Percentiles rank a stretch among this genome's conserved stretches.
phyloP scores from a whole-genome alignment of 1,140 invertebrate species.

The Pogonomyrmex barbatus region DNA sequence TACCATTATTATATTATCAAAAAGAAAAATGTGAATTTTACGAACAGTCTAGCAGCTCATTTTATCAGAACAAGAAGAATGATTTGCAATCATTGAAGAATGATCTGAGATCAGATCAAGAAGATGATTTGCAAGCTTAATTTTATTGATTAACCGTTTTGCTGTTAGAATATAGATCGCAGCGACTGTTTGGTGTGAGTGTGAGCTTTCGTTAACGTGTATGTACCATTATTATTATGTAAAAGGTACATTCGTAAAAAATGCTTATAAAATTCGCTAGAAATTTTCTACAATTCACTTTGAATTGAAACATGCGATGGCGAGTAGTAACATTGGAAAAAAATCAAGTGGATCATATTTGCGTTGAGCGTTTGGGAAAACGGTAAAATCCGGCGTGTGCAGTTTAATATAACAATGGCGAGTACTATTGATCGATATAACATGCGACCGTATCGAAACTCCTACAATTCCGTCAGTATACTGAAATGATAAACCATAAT shows the following conservation, averaged over 20 bases:
- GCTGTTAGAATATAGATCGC: background rate
- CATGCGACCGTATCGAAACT: conserved; percentile 39
- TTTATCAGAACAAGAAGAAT: background rate
- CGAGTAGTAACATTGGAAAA: conserved; percentile 11
- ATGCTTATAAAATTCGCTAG: background rate
- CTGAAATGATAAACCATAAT: conserved; percentile 62
- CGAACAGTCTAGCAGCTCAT: background rate
- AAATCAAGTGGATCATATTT: conserved; percentile 60
- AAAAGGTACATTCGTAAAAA: background rate
- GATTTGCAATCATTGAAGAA: too few species aligned
- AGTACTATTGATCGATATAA: conserved; percentile 64
- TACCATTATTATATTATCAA: too few species aligned
- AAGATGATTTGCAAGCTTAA: background rate
- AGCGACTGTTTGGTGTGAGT: background rate
- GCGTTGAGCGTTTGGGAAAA: conserved; percentile 25
- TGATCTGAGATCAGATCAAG: too few species aligned
- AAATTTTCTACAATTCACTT: conserved; percentile 12
- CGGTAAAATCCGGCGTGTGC: conserved; percentile 29
- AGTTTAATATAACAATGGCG: conserved; percentile 39
- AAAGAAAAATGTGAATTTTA: background rate
- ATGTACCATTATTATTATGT: background rate
- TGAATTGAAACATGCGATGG: background rate
- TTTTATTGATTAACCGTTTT: background rate
- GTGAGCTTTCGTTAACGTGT: background rate
- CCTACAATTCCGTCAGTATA: conserved; percentile 36